phyloP scores from a whole-genome alignment of 2,888 invertebrate species.

The Temnothorax unifasciatus region DNA sequence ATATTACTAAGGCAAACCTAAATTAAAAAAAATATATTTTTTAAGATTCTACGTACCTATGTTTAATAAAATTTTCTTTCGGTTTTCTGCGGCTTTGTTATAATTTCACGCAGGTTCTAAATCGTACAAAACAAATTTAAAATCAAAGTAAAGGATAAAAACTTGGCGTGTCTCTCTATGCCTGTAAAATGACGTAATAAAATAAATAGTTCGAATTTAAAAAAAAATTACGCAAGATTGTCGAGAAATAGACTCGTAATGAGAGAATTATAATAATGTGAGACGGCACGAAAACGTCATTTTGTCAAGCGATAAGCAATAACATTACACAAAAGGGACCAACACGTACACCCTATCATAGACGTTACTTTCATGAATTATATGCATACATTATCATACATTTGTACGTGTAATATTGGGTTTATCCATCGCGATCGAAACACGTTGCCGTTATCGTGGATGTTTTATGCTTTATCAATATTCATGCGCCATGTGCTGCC shows the following conservation, averaged over 20 bases:
- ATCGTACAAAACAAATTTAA: neutral
- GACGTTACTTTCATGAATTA: neutral
- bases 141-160: neutral
- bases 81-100: neutral
- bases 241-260: neutral
- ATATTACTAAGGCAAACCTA: neutral
- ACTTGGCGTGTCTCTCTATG: neutral
- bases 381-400: conserved; percentile 31
- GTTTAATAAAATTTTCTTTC: neutral
- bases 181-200: neutral
- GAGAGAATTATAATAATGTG: conserved; percentile 6
- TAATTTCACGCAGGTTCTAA: neutral
- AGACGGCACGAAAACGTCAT: neutral
- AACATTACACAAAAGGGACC: neutral
- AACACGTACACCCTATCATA: neutral
- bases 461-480: conserved; percentile 34
- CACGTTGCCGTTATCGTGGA: conserved; percentile 14
- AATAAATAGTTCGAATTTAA: neutral
- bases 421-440: conserved; percentile 24
- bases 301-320: neutral
- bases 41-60: neutral
- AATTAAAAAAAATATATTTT: neutral
- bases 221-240: neutral
- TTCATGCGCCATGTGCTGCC: conserved; percentile 14
- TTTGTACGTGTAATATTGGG: conserved; percentile 36